phyloP scores from a whole-genome alignment of 2,113 vertebrate genomes.

The Regulus satrapa region DNA sequence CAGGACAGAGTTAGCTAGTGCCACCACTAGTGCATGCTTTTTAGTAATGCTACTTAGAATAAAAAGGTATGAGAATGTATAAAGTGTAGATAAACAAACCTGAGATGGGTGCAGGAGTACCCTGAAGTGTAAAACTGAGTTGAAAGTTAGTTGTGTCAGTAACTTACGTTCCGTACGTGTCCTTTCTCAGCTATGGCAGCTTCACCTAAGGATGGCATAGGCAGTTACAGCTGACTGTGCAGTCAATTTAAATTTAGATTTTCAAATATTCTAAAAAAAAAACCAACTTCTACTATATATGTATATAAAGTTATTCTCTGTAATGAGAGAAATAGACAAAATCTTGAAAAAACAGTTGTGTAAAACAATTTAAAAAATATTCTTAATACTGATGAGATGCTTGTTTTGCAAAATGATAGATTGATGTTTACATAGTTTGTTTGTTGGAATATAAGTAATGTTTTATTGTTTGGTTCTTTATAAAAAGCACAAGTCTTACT shows the following conservation, averaged over 20 bases:
- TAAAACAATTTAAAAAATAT: not conserved
- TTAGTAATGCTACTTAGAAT: not conserved
- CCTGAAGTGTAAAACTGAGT: not conserved
- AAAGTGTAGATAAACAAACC: not conserved
- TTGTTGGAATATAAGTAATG: fast-evolving
- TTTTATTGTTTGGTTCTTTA: not conserved
- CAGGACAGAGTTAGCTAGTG: not conserved
- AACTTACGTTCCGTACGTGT: not conserved
- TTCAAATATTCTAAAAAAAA: not conserved
- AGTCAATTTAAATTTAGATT: not conserved
- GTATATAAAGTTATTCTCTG: not conserved
- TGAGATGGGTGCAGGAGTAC: not conserved
- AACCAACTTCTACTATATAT: not conserved
- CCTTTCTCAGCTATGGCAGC: not conserved
- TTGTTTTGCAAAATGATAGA: not conserved
- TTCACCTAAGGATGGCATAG: not conserved
- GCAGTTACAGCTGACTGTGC: not conserved
- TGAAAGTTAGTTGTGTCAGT: not conserved
- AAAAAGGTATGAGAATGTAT: not conserved
- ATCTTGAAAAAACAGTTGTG: not conserved
- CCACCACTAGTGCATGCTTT: not conserved
- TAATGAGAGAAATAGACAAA: not conserved
- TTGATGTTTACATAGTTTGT: fast-evolving
- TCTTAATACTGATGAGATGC: not conserved
- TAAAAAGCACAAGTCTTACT: not conserved